Base-by-base conservation (phyloP, 2,113 vertebrate species). In the Zingel zingel region DNA sequence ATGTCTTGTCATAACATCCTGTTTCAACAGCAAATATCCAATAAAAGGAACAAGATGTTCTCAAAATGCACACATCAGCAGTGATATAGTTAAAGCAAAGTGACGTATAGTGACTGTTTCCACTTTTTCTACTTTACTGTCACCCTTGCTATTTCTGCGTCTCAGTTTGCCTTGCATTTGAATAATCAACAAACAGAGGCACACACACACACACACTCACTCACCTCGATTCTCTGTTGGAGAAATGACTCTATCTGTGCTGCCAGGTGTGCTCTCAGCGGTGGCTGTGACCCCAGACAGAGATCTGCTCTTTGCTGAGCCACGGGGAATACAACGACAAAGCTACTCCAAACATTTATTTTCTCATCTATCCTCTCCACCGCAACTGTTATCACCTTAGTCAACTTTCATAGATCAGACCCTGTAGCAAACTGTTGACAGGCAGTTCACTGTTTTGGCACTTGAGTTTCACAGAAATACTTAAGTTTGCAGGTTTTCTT, bases 231-330 rank as follows among this genome's bases (percentile, higher is more conserved):
- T 84, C 68, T 83, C 74, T 68, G 50, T 69, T 89, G 79, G 86
- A 86, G 86, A 84, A 83, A 83, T 84, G 74, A 85, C 73, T 84
- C 85, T 89, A 84, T 92, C 80, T 90, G 80, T 63, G 71, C 68
- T 83, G 87, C 87, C 92, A 94, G 92, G 90, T 94, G 90, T 88
- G 86, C 85, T 90, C 90, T 89, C 92, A 86, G 89, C 86, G 61
- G 93, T 83, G 80, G 77, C 82, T 84, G 21, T 89, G 87, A 92
- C 93, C 86, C 64, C 81, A 90, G 85, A 93, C 88, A 75, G 81
- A 77, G 89, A 90, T 90, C 79, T 83, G 79, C 81, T 86, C 79
- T 85, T 66, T 75, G 64, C 82, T 63, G 69, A 88, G 1, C 91
- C 74, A 77, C 59, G 23, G 86, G 86, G 79, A 69, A 88, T 79